phyloP scores from a whole-genome alignment of 2,113 vertebrate genomes.

The Pipa parva region DNA sequence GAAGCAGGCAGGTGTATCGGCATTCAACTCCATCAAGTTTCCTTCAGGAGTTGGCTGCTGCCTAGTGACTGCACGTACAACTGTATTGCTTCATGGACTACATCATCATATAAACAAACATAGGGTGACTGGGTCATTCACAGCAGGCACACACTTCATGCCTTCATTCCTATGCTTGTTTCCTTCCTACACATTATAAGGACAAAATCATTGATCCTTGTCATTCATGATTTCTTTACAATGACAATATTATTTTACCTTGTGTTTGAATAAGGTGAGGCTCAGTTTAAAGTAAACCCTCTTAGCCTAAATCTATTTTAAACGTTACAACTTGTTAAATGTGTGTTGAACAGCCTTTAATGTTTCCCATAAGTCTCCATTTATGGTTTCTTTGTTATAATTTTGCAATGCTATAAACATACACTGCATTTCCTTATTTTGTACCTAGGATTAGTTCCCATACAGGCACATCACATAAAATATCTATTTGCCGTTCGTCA shows the following conservation, averaged over 20 bases:
- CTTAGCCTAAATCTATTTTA: too few relatives aligned
- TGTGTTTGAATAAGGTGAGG: too few relatives aligned
- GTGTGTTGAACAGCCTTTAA: too few relatives aligned
- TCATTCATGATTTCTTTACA: too few relatives aligned
- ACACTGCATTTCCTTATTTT: too few relatives aligned
- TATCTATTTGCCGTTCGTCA: neutral
- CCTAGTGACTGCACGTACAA: neutral
- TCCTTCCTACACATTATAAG: neutral
- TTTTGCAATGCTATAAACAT: too few relatives aligned
- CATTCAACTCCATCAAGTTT: constrained; percentile 26
- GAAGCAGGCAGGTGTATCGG: constrained; percentile 1
- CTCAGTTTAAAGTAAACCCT: too few relatives aligned
- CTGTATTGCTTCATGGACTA: neutral
- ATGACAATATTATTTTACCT: too few relatives aligned
- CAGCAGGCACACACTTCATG: neutral
- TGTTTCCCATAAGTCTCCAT: too few relatives aligned
- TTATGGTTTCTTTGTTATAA: too few relatives aligned
- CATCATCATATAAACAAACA: neutral
- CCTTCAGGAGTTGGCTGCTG: neutral
- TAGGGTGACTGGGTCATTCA: neutral
- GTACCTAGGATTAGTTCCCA: neutral
- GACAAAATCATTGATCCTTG: neutral
- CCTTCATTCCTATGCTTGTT: too few relatives aligned
- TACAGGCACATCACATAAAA: neutral
- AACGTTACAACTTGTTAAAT: too few relatives aligned